phyloP scores from a whole-genome alignment of 2,888 invertebrate genomes.

The Pseudococcus longispinus region DNA sequence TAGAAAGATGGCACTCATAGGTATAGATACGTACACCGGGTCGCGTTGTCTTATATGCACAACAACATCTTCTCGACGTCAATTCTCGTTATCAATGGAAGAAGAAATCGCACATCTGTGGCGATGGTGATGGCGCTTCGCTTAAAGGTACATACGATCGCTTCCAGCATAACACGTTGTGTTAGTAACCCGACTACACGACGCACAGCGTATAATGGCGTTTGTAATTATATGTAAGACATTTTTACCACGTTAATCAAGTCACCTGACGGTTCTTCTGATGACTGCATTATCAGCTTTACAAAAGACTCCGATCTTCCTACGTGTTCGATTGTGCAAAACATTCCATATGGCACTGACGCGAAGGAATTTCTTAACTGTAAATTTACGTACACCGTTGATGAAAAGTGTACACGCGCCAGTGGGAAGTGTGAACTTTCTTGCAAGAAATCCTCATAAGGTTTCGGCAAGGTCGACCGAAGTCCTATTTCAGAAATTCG shows the following conservation, averaged over 20 bases:
- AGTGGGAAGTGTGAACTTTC: conserved; percentile 22
- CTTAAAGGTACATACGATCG: background rate
- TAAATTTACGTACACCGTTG: conserved; percentile 20
- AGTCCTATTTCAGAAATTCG: background rate
- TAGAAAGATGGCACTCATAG: background rate
- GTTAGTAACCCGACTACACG: conserved; percentile 14
- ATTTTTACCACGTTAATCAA: conserved; percentile 33
- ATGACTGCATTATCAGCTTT: conserved; percentile 43
- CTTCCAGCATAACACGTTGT: background rate
- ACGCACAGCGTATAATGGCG: background rate
- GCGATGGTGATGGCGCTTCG: conserved; percentile 24
- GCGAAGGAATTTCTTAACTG: conserved; percentile 28
- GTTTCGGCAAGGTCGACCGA: background rate
- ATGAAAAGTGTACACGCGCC: background rate
- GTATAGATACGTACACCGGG: background rate
- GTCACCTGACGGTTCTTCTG: conserved; percentile 36
- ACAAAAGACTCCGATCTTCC: conserved; percentile 46
- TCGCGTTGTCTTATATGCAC: background rate
- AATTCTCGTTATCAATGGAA: conserved; percentile 29
- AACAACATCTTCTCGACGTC: background rate
- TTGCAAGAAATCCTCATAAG: background rate
- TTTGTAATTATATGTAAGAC: conserved; percentile 39
- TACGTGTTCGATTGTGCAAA: conserved; percentile 48
- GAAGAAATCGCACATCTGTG: conserved; percentile 1
- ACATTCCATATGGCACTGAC: conserved; percentile 31